phyloP scores from a whole-genome alignment of 2,888 invertebrate genomes.

The Cataglyphis altisquamis region DNA sequence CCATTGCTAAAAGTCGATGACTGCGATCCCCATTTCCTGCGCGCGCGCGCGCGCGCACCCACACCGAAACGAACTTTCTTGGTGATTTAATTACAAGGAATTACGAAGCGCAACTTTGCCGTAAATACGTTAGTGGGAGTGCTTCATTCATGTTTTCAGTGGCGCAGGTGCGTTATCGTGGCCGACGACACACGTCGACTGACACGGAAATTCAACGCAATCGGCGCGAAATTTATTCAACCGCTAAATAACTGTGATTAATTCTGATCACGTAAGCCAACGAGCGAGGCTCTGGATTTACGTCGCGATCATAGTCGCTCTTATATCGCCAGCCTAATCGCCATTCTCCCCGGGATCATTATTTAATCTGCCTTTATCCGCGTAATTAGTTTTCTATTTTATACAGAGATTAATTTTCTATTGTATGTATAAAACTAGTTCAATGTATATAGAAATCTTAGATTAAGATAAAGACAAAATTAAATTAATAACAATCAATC shows the following conservation, averaged over 20 bases:
- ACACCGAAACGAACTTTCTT: background rate
- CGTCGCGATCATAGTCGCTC: constrained; percentile 18
- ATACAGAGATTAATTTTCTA: constrained; percentile 21
- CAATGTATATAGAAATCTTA: constrained; percentile 16
- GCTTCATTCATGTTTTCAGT: constrained; percentile 58
- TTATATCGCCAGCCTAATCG: constrained; percentile 45
- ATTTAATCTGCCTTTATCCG: constrained; percentile 40
- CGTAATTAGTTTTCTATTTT: constrained; percentile 36
- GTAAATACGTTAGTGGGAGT: background rate
- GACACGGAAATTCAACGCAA: constrained; percentile 62
- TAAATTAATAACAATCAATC: background rate
- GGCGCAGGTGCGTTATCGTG: constrained; percentile 64
- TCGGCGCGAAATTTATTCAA: constrained; percentile 74
- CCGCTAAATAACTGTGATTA: constrained; percentile 75
- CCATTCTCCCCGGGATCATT: constrained; percentile 41
- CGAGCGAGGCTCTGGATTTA: constrained; percentile 33
- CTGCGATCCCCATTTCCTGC: background rate
- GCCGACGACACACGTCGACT: constrained; percentile 12
- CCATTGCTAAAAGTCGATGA: constrained; percentile 34
- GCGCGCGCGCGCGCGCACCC: background rate
- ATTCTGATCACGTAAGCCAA: constrained; percentile 74
- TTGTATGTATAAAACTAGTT: background rate
- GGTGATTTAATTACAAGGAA: constrained; percentile 10
- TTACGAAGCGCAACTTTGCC: background rate
- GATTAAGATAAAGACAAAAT: background rate